These are phyloP conservation scores for Phenganax marumi DNA, from an alignment of 92 coral and sea anemone species.

Conservation along the genomic window DNA sequence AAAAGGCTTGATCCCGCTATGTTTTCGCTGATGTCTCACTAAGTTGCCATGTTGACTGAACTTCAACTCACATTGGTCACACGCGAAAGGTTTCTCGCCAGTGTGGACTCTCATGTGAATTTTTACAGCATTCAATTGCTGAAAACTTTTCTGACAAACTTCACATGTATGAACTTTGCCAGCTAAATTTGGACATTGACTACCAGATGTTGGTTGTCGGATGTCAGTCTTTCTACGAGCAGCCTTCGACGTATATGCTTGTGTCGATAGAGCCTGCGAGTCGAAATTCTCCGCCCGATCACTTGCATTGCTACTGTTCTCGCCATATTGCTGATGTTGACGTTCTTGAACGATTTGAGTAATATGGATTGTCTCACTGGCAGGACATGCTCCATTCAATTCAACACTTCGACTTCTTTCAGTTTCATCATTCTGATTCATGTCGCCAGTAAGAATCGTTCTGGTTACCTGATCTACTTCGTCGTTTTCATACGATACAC, in stretches of 20 bases:
- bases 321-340: slow-evolving; percentile 6
- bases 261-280: background rate
- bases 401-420: too few relatives aligned
- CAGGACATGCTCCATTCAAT: background rate
- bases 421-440: background rate
- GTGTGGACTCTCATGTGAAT: slow-evolving; percentile 11
- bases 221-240: background rate
- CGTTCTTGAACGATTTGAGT: background rate
- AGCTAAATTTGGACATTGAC: background rate
- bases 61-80: slow-evolving; percentile 24
- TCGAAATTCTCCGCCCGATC: background rate
- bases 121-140: background rate
- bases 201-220: background rate
- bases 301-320: background rate
- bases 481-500: too few relatives aligned
- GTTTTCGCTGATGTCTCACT: slow-evolving; percentile 3
- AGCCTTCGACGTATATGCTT: background rate
- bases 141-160: background rate
- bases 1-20: slow-evolving; percentile 8
- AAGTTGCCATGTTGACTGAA: slow-evolving; percentile 11
- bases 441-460: background rate
- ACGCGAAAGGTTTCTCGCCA: slow-evolving; percentile 10
- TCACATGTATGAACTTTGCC: slow-evolving; percentile 6
- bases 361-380: background rate
- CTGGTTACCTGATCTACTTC: too few relatives aligned